Evolutionary conservation across 30 jellyfish, hydroid and myxozoan genomes (phyloP), one percentile per base, ranked within the genome.

Genomic region (Turritopsis rubra): DNA sequence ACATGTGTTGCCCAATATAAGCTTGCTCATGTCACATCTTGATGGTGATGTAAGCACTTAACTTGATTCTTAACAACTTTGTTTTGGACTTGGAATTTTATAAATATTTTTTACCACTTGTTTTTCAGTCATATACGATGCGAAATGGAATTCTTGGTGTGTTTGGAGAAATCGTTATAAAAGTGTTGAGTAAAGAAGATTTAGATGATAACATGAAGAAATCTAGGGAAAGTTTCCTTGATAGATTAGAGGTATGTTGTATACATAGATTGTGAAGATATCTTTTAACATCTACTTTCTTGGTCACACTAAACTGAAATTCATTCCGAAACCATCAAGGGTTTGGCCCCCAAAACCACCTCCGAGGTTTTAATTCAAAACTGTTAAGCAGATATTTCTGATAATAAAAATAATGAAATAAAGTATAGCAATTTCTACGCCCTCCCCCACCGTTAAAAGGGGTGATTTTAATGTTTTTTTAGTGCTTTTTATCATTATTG

Each of bases 21-120:
- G 99, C 77, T 87, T 93, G 28, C 85, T 93, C 22, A 81, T 93
- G 53, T 73, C 90, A 60, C 96, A 93, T 60, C 83, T 93, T 73
- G 99, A 88, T 75, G 96, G 99, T n/a, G 99, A 93, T 74, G 99
- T 93, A 54, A 82, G 96, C 79, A 60, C 73, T n/a, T n/a, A n/a
- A n/a, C n/a, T n/a, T n/a, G n/a, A n/a, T n/a, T n/a, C n/a, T n/a
- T n/a, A n/a, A n/a, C n/a, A n/a, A n/a, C n/a, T n/a, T n/a, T n/a
- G n/a, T n/a, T n/a, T n/a, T n/a, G n/a, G n/a, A n/a, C n/a, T n/a
- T n/a, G n/a, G n/a, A n/a, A n/a, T n/a, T n/a, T n/a, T n/a, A n/a
- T n/a, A n/a, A n/a, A n/a, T n/a, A n/a, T n/a, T n/a, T n/a, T n/a
- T n/a, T n/a, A n/a, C n/a, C n/a, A n/a, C 52, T 83, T 52, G 23